phyloP scores from a whole-genome alignment of 2,888 invertebrate species.

The Agrochola litura region DNA sequence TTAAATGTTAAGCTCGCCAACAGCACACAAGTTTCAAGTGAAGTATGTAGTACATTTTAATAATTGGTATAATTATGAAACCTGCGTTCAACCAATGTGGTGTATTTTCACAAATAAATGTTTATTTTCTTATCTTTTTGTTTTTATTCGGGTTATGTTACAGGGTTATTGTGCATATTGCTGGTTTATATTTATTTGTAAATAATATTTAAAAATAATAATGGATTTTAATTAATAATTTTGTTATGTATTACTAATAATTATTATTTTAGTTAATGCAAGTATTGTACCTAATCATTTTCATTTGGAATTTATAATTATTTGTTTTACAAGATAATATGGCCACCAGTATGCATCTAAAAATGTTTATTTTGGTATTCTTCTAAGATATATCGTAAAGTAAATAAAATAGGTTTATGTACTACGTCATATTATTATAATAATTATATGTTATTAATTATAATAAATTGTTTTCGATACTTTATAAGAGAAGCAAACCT shows the following conservation, averaged over 20 bases:
- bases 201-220: neutral
- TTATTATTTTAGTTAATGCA: neutral
- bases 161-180: slow-evolving; percentile 62
- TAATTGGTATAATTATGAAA: slow-evolving; percentile 21
- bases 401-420: slow-evolving; percentile 27
- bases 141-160: slow-evolving; percentile 71
- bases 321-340: neutral
- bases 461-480: slow-evolving; percentile 14
- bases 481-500: neutral
- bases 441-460: slow-evolving; percentile 17
- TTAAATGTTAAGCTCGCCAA: neutral
- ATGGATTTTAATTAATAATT: neutral
- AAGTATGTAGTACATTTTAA: slow-evolving; percentile 26
- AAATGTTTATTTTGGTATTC: slow-evolving; percentile 38
- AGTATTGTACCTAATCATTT: slow-evolving; percentile 8
- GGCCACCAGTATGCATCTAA: slow-evolving; percentile 16
- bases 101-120: slow-evolving; percentile 72
- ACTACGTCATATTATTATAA: slow-evolving; percentile 19
- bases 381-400: slow-evolving; percentile 14
- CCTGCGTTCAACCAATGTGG: slow-evolving; percentile 48
- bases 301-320: neutral
- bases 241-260: neutral
- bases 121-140: slow-evolving; percentile 74
- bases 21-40: slow-evolving; percentile 49
- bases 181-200: slow-evolving; percentile 17